These are phyloP conservation scores for Ailuropoda melanoleuca DNA, from an alignment of 2,113 vertebrate species.

Conservation along the genomic window DNA sequence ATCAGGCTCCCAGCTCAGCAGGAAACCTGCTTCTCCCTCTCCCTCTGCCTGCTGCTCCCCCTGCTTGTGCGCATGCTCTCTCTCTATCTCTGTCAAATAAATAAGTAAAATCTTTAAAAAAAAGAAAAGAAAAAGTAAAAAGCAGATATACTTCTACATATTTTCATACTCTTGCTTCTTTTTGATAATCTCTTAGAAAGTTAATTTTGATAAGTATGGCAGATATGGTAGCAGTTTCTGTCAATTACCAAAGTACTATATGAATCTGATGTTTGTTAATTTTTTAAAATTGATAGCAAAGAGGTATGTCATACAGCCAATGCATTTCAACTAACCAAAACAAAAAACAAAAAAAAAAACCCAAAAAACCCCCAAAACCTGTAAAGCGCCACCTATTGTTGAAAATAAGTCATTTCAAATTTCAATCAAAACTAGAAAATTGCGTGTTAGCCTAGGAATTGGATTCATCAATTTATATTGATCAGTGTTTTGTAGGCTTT, in stretches of 20 bases:
- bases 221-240: neutral
- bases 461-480: neutral
- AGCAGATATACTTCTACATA: neutral
- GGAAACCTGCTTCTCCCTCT: neutral
- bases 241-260: neutral
- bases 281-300: neutral
- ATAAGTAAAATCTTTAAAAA: neutral
- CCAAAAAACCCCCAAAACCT: neutral
- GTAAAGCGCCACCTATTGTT: slow-evolving; percentile 65
- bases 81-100: neutral
- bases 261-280: neutral
- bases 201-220: neutral
- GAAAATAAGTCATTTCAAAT: slow-evolving; percentile 47
- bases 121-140: neutral
- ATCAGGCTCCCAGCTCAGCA: neutral
- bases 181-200: neutral
- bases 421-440: neutral
- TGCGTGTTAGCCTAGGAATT: neutral
- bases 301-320: neutral
- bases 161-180: neutral
- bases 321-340: neutral
- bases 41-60: too few species aligned
- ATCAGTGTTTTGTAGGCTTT: neutral
- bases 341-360: too few species aligned
- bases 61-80: neutral